These are phyloP conservation scores for Eptatretus burgeri DNA, from an alignment of 2,113 vertebrate genomes.

Conservation along the genomic window DNA sequence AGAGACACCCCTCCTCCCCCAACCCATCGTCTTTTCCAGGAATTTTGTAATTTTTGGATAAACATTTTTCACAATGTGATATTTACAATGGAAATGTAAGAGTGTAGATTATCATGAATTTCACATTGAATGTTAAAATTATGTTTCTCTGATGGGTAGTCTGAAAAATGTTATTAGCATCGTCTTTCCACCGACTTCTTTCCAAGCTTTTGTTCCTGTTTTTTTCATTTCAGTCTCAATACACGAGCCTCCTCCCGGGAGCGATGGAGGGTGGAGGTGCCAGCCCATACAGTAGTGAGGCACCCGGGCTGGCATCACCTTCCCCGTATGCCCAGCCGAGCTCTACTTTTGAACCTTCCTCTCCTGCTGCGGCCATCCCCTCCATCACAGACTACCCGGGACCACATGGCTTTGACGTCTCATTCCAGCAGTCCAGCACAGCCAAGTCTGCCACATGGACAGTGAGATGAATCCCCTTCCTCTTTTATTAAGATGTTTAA, in stretches of 20 bases:
- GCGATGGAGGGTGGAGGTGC: not conserved
- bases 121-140: no score
- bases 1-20: no score
- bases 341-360: conserved; percentile 92
- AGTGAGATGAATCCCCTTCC: conserved; percentile 28
- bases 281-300: conserved; percentile 79
- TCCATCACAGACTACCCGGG: conserved; percentile 95
- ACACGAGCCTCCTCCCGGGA: not conserved
- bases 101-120: no score
- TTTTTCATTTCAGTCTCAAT: not conserved
- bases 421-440: conserved; percentile 96
- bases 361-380: conserved; percentile 73
- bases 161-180: no score
- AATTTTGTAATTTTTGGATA: no score
- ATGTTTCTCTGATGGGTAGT: no score
- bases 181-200: no score
- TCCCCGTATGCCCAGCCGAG: conserved; percentile 94
- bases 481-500: no score
- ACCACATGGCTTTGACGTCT: conserved; percentile 75
- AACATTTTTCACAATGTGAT: no score
- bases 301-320: conserved; percentile 53
- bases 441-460: conserved; percentile 98
- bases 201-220: not conserved
- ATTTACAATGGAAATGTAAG: no score
- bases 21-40: no score